These are phyloP conservation scores for Gasteruption jaculator DNA, from an alignment of 2,888 invertebrate species.

Conservation along the genomic window DNA sequence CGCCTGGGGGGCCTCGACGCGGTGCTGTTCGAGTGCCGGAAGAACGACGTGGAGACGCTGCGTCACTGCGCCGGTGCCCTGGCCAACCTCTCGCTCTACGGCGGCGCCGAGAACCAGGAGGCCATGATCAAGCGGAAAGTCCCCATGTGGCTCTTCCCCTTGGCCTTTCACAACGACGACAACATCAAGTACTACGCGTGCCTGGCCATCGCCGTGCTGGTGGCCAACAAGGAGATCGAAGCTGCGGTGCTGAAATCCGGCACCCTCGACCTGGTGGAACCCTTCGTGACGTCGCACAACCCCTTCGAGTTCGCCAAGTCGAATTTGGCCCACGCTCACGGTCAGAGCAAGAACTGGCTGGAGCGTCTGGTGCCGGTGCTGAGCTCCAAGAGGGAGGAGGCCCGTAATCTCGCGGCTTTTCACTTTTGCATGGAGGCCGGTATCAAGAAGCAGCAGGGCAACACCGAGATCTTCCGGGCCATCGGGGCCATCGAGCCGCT, in stretches of 20 bases:
- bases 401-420: constrained; percentile 93
- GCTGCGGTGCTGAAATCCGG: constrained; percentile 93
- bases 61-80: constrained; percentile 95
- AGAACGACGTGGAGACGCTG: constrained; percentile 86
- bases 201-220: constrained; percentile 91
- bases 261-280: constrained; percentile 94
- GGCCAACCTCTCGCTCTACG: constrained; percentile 93
- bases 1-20: constrained; percentile 89
- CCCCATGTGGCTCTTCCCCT: constrained; percentile 94
- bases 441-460: constrained; percentile 91
- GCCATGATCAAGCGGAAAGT: constrained; percentile 94
- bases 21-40: constrained; percentile 90
- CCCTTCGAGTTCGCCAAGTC: constrained; percentile 93
- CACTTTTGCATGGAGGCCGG: constrained; percentile 99
- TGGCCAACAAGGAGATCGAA: constrained; percentile 97
- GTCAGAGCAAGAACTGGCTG: constrained; percentile 94
- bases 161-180: constrained; percentile 95
- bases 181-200: constrained; percentile 98
- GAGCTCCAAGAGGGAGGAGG: constrained; percentile 92
- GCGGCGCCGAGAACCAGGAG: constrained; percentile 94
- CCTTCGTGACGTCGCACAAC: constrained; percentile 91
- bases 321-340: constrained; percentile 89
- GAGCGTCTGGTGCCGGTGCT: constrained; percentile 89
- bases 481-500: constrained; percentile 94
- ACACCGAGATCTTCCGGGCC: constrained; percentile 85